Base-by-base conservation (phyloP, 2,797 vertebrate genomes). In the Vultur gryphus region DNA sequence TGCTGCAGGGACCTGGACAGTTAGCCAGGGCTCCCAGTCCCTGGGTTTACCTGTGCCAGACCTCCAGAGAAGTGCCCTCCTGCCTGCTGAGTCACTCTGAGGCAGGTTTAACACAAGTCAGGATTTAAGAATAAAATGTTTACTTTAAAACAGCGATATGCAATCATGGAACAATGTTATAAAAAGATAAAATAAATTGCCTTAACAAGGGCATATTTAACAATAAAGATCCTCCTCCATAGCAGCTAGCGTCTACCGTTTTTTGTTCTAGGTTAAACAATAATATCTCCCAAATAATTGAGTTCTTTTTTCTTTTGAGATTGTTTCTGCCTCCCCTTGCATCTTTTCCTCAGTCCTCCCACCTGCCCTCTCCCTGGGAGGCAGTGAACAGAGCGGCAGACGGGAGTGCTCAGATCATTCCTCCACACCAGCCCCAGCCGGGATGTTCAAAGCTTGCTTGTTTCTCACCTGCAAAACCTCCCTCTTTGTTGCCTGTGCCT, bases 1-100 rank as follows among this genome's bases (percentile, higher is more conserved):
- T 31, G n/a, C 35, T 5, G 5, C 37, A 67, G 44, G 28, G 41
- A 65, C 15, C 26, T 57, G 43, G 31, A 62, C 0, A 0, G 19
- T 37, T 31, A 41, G 33, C 69, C 59, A n/a, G 43, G 26, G 29
- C 8, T 73, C 52, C 20, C 20, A 9, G 41, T 37, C 26, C 19
- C 16, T 54, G 49, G 23, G 16, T 81, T 78, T 71, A 16, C 12
- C 39, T 46, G 13, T 29, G 31, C 35, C 64, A 78, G 52, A 46
- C 26, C 6, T 81, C 49, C 29, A 75, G 65, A 66, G 28, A 9
- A 52, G n/a, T 39, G 10, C 51, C 16, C 29, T 54, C 16, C 55
- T 91, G 48, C 31, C 79, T 83, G 54, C 37, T 31, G 61, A 66
- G 62, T 16, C 29, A 28, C 16, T 78, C 9, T 1, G 1, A 78